Base-by-base conservation (phyloP, 2,888 invertebrate species). In the Notodonta dromedarius region DNA sequence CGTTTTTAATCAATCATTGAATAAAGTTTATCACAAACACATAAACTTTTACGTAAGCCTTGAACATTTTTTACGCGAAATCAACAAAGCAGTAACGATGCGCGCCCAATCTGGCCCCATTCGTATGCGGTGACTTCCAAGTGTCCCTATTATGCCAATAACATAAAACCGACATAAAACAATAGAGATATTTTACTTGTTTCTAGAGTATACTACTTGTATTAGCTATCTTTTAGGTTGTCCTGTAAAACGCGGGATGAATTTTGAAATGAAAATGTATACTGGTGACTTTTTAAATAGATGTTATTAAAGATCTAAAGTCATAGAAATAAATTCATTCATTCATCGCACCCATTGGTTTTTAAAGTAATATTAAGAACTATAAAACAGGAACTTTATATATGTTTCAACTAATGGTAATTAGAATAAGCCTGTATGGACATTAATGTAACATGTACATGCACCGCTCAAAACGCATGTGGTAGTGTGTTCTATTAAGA, bases 161-260 rank as follows among this genome's bases (percentile, higher is more conserved):
- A 74, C 79, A 83, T 83, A 83, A 84, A 83, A 80, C 73, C 63
- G 67, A 70, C 79, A 74, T 84, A 83, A 84, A 80, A 80, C 69
- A 78, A 74, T 73, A 75, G 73, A 76, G 80, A 24, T 79, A 80
- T 81, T 78, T 24, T 75, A 78, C 71, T 78, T 73, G 64, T 75
- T 74, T 66, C 65, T 77, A 79, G 78, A 75, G 76, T 58, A 76
- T 71, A 68, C 51, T 61, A 67, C 60, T 67, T 52, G 58, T 50
- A 39, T 50, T 62, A 57, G 24, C 58, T 50, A 50, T 50, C 16
- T 50, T 9, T 4, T 14, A 9, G 16, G 16, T 11, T 16, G 50
- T 50, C 50, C 50, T 16, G 50, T 3, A 42, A 13, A 46, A 46
- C 11, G 46, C 46, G n/a, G 6, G 46, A 46, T n/a, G n/a, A 46